A percentile compares a stretch with the other conserved stretches of the same genome.
Evolutionary conservation across 2,797 vertebrate species (phyloP).

Genomic region (Diplodus puntazzo): DNA sequence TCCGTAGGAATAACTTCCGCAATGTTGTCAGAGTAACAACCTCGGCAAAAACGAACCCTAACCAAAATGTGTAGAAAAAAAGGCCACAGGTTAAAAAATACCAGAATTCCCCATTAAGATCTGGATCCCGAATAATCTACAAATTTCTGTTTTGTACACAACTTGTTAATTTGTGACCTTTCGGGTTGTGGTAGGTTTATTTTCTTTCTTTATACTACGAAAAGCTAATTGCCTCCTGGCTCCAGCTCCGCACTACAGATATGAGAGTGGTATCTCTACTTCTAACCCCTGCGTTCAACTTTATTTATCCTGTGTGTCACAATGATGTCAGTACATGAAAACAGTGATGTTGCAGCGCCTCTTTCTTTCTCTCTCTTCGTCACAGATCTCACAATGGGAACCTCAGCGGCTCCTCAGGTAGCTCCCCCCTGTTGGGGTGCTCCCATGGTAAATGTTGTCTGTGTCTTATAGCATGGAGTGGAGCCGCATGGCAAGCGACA

Average conservation of each 20-base stretch:
- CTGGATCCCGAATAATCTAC: too few species aligned
- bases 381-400: slow-evolving; percentile 92
- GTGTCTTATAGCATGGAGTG: slow-evolving; percentile 85
- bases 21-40: too few species aligned
- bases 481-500: slow-evolving; percentile 81
- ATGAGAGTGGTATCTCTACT: background rate
- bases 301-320: background rate
- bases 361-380: slow-evolving; percentile 11
- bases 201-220: background rate
- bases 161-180: background rate
- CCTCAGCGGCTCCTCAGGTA: slow-evolving; percentile 94
- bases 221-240: background rate
- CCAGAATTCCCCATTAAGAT: too few species aligned
- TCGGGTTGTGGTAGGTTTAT: background rate
- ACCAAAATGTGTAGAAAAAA: too few species aligned
- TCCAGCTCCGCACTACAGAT: background rate
- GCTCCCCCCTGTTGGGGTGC: slow-evolving; percentile 96
- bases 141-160: background rate
- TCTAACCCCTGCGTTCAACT: slow-evolving; percentile 4
- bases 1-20: too few species aligned
- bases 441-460: slow-evolving; percentile 93
- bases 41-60: too few species aligned
- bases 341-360: slow-evolving; percentile 57
- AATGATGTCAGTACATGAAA: slow-evolving; percentile 11
- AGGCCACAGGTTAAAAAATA: too few species aligned